phyloP scores from a whole-genome alignment of 2,113 vertebrate genomes.

The Epinephelus cyanopodus region DNA sequence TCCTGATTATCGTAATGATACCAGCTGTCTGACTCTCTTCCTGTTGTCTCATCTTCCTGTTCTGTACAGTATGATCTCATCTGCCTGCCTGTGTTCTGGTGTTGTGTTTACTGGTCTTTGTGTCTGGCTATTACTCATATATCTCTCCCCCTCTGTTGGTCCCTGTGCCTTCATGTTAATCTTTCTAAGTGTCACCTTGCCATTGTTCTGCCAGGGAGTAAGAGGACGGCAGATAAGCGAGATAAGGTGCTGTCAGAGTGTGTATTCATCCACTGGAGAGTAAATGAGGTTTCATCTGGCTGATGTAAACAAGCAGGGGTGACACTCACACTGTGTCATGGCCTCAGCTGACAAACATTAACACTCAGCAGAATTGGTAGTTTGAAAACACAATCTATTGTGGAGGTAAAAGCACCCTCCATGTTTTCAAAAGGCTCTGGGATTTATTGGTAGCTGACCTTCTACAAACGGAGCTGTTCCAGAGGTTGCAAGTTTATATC shows the following conservation, averaged over 20 bases:
- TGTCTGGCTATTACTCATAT: slow-evolving; percentile 18
- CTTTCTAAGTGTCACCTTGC: slow-evolving; percentile 58
- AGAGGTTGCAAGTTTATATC: not conserved
- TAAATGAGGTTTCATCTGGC: slow-evolving; percentile 42
- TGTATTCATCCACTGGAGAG: slow-evolving; percentile 44
- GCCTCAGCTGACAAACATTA: slow-evolving; percentile 36
- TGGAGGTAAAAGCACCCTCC: not conserved
- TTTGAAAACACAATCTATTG: not conserved
- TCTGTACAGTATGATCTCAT: slow-evolving; percentile 20
- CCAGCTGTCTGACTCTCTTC: slow-evolving; percentile 43
- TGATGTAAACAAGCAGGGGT: slow-evolving; percentile 66
- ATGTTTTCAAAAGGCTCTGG: not conserved
- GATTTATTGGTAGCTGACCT: not conserved
- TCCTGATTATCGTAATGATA: slow-evolving; percentile 34
- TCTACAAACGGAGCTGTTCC: not conserved
- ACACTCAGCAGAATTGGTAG: slow-evolving; percentile 7
- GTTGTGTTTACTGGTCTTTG: slow-evolving; percentile 7
- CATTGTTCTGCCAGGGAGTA: slow-evolving; percentile 25
- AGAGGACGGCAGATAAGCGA: slow-evolving; percentile 46
- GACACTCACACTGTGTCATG: slow-evolving; percentile 35
- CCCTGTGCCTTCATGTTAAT: slow-evolving; percentile 47
- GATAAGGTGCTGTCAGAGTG: slow-evolving; percentile 45
- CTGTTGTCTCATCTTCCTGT: slow-evolving; percentile 28
- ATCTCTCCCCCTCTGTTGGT: not conserved
- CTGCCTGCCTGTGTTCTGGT: slow-evolving; percentile 15